These are phyloP conservation scores for Yasuhikotakia modesta DNA, from an alignment of 2,797 vertebrate genomes.

Conservation along the genomic window DNA sequence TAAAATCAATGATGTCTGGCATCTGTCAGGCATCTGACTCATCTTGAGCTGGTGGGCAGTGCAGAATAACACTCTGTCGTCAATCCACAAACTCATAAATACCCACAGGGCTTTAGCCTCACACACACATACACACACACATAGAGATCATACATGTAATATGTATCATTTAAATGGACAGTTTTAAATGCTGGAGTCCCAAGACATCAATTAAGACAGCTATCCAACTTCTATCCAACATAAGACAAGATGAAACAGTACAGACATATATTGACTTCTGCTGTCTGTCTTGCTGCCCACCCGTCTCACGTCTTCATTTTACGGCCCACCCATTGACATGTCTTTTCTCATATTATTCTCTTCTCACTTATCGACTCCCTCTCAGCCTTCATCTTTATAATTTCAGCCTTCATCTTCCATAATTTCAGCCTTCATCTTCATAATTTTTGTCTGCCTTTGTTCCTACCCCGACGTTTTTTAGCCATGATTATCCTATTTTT, in stretches of 20 bases:
- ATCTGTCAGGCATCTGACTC: conserved; percentile 39
- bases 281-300: conserved; percentile 24
- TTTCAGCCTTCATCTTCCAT: conserved; percentile 20
- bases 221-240: background rate
- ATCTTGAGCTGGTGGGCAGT: conserved; percentile 30
- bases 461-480: background rate
- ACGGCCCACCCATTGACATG: conserved; percentile 8
- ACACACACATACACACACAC: background rate
- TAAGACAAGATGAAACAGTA: conserved; percentile 13
- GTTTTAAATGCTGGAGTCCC: conserved; percentile 5
- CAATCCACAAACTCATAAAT: background rate
- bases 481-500: background rate
- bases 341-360: conserved; percentile 25
- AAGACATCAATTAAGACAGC: conserved; percentile 22
- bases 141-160: background rate
- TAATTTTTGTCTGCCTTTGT: conserved; percentile 10
- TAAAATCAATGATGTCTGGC: conserved; percentile 23
- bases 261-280: conserved; percentile 46
- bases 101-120: background rate
- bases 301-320: conserved; percentile 18
- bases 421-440: conserved; percentile 1
- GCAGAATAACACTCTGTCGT: background rate
- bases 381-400: background rate
- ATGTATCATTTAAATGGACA: conserved; percentile 14
- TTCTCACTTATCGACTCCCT: conserved; percentile 4